Evolutionary conservation across 2,888 invertebrate genomes (phyloP).

Genomic region (Oasisia sp.): DNA sequence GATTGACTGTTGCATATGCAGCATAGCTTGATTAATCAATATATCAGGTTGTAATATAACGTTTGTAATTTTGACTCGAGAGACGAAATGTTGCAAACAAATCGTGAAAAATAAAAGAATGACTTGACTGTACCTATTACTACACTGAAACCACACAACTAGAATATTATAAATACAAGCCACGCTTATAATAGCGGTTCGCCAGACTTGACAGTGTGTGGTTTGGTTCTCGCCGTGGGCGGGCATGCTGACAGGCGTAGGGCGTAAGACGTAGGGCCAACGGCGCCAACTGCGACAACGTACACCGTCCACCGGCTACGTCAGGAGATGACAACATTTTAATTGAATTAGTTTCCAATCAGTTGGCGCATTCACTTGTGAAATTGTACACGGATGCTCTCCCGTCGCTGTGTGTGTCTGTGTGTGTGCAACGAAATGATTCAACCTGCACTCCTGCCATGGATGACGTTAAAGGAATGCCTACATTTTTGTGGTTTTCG

Average conservation of each 20-base stretch:
- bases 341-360: constrained; percentile 17
- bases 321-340: background rate
- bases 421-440: background rate
- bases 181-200: no score
- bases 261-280: background rate
- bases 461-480: background rate
- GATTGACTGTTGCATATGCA: no score
- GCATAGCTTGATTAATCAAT: no score
- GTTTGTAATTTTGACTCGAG: no score
- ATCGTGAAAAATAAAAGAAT: no score
- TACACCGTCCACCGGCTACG: background rate
- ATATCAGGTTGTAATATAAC: no score
- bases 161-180: no score
- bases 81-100: no score
- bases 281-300: background rate
- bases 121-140: no score
- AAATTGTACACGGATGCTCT: constrained; percentile 13
- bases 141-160: no score
- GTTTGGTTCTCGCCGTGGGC: background rate
- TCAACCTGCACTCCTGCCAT: background rate
- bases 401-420: background rate
- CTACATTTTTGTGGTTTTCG: background rate
- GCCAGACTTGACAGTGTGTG: background rate
- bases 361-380: constrained; percentile 17
- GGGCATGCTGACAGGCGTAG: background rate